Evolutionary conservation across 1,140 invertebrate genomes (phyloP), one percentile per base, ranked within the genome.

Genomic region (Polyergus mexicanus): DNA sequence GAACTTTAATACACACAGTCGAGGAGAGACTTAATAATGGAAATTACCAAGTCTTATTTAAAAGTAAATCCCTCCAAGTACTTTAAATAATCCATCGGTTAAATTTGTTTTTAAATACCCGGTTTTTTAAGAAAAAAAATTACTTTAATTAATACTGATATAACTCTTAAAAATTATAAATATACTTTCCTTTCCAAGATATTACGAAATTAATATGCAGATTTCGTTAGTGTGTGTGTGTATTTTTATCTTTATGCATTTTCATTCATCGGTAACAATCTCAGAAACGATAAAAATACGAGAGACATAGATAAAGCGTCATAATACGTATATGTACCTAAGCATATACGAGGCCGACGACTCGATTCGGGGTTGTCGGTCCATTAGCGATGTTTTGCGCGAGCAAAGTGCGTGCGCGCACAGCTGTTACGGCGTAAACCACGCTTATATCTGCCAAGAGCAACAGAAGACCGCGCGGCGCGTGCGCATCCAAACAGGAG

Each of bases 301-400:
- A 35, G 56, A 35, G 62, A 58, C 22, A 11, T 44, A 56, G 32
- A 38, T 41, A 69, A 75, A 60, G 28, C 47, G 22, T 32, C 4
- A 6, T 25, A 7, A 35, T 77, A 25, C 58, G 19, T 89, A 84
- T 89, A 89, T 90, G 88, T 91, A 89, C 84, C 22, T 13, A 80
- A 41, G 76, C 83, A 76, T 69, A 66, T 66, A 74, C 83, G 81
- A 75, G 60, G 58, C 84, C 38, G 85, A 90, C 38, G 85, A 90
- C 63, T 84, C 54, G 74, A 87, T 74, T 83, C 35, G 85, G 68
- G 86, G 85, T 88, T 91, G 88, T 90, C 86, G 92, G 90, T 93
- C 92, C 92, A 93, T 93, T 93, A 93, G 92, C 90, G 85, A 92
- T 92, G 91, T 92, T 92, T 93, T 92, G 90, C 92, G 88, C 90